A percentile compares a stretch with the other conserved stretches of the same genome.
These are phyloP conservation scores for Semicossyphus pulcher DNA, from an alignment of 2,113 vertebrate genomes.

Conservation along the genomic window DNA sequence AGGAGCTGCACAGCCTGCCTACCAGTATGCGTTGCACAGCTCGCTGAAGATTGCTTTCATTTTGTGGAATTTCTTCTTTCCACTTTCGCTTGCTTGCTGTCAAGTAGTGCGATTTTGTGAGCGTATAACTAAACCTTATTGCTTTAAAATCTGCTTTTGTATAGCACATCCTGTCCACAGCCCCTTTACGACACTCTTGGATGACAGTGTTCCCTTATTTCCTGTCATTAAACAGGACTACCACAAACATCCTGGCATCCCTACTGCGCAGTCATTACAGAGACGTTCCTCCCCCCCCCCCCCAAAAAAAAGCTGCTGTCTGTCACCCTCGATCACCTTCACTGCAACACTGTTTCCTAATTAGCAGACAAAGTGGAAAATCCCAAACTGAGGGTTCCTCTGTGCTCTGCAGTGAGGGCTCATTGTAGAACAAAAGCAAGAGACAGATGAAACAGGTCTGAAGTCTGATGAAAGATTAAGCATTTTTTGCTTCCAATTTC, in stretches of 20 bases:
- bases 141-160: background rate
- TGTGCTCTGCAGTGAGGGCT: too few relatives aligned
- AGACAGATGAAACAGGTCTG: too few relatives aligned
- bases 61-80: constrained; percentile 16
- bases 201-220: constrained; percentile 1
- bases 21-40: constrained; percentile 16
- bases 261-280: background rate
- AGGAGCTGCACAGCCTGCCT: constrained; percentile 36
- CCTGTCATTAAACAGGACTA: constrained; percentile 10
- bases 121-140: constrained; percentile 10
- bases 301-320: constrained; percentile 26
- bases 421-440: too few relatives aligned
- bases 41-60: constrained; percentile 38
- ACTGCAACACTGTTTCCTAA: constrained; percentile 26
- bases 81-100: background rate
- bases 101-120: constrained; percentile 12
- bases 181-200: too few relatives aligned
- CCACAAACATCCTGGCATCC: background rate
- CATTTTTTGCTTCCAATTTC: too few relatives aligned
- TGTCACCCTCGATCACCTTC: constrained; percentile 25
- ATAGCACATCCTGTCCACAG: background rate
- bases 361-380: constrained; percentile 32
- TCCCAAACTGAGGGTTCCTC: too few relatives aligned
- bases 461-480: too few relatives aligned
- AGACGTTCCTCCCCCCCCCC: background rate